Percentiles rank a stretch among this genome's conserved stretches.
These are phyloP conservation scores for Brachionus asplanchnoidis DNA, from an alignment of 1,140 invertebrate species.

Conservation along the genomic window DNA sequence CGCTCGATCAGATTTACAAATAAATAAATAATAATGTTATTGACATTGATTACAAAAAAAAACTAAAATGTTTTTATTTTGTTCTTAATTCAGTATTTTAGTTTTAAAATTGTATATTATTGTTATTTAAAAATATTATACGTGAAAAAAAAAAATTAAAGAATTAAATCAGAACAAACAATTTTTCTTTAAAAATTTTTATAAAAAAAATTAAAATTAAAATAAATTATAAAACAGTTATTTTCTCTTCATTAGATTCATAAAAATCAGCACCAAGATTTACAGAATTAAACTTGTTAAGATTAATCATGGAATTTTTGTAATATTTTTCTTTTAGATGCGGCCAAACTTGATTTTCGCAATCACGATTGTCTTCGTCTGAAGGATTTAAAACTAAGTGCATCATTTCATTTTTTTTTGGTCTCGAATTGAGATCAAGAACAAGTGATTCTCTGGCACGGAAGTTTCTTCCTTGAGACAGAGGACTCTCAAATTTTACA, in stretches of 20 bases:
- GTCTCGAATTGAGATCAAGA: background rate
- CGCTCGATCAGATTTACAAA: too few species aligned
- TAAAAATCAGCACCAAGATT: constrained; percentile 36
- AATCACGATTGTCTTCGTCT: background rate
- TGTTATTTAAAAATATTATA: too few species aligned
- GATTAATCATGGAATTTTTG: background rate
- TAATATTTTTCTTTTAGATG: background rate
- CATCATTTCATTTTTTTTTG: background rate
- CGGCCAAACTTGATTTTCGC: background rate
- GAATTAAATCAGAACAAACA: background rate
- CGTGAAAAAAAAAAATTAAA: background rate
- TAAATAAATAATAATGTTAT: too few species aligned
- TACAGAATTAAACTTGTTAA: background rate
- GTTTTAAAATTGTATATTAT: too few species aligned
- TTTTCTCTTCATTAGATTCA: constrained; percentile 18
- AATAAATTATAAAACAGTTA: constrained; percentile 25
- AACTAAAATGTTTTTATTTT: too few species aligned
- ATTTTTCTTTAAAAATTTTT: too few species aligned
- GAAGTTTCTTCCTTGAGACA: background rate
- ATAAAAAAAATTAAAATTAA: background rate
- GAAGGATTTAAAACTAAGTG: background rate
- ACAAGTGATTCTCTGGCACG: background rate
- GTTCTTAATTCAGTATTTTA: too few species aligned
- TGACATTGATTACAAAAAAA: too few species aligned
- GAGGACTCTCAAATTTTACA: background rate